These are phyloP conservation scores for Hippocampus mohnikei DNA, from an alignment of 2,113 vertebrate species.

Conservation along the genomic window DNA sequence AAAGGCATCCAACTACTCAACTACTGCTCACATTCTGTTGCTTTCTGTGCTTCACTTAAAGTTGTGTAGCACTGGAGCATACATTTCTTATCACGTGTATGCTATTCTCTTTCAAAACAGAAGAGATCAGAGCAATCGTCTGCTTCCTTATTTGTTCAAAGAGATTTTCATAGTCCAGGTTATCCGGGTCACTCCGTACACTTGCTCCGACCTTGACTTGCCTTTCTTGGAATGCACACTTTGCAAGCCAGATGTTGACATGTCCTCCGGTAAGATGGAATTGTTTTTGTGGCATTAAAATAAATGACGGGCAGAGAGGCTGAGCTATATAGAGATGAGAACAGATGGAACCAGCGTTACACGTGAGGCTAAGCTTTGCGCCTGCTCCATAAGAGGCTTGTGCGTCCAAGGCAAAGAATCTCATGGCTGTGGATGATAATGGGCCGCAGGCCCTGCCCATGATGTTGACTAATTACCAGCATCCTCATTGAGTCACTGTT, in stretches of 20 bases:
- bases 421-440: conserved; percentile 46
- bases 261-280: conserved; percentile 23
- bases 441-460: conserved; percentile 12
- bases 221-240: conserved; percentile 3
- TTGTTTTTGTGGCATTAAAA: conserved; percentile 6
- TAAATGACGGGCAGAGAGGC: conserved; percentile 17
- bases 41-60: background rate
- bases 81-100: background rate
- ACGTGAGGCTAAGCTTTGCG: conserved; percentile 41
- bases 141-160: background rate
- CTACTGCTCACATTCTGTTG: background rate
- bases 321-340: background rate
- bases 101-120: conserved; percentile 2
- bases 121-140: background rate
- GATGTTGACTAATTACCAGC: conserved; percentile 53
- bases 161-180: background rate
- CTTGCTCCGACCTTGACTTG: conserved; percentile 24
- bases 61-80: background rate
- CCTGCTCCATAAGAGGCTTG: conserved; percentile 50
- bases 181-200: conserved; percentile 1
- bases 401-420: conserved; percentile 41
- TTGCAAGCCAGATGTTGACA: conserved; percentile 42
- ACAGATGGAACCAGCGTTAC: conserved; percentile 48
- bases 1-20: background rate
- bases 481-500: conserved; percentile 47